Conservation (phyloP, 1,140 invertebrate species). For the Manduca sexta region DNA sequence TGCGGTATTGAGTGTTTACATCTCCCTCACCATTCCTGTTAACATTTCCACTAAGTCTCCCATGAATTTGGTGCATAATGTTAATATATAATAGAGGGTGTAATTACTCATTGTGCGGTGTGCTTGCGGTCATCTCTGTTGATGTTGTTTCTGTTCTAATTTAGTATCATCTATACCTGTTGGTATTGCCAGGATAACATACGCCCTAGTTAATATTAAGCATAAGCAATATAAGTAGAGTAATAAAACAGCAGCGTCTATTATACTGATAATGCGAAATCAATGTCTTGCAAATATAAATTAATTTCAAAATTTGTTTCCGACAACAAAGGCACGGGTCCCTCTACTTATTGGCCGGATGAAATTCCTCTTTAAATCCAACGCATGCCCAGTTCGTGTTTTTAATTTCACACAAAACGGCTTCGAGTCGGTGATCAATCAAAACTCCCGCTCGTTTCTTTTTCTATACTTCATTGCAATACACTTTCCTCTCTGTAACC, state of each 20-base stretch:
- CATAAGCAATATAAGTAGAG: neutral
- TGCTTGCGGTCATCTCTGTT: conserved; percentile 40
- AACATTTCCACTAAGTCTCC: conserved; percentile 58
- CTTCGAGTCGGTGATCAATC: conserved; percentile 69
- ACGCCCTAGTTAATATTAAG: too few species aligned
- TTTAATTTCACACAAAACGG: conserved; percentile 70
- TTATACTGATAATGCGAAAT: conserved; percentile 42
- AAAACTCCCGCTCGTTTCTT: conserved; percentile 54
- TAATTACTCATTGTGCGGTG: conserved; percentile 64
- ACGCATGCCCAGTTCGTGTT: conserved; percentile 64
- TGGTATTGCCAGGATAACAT: too few species aligned
- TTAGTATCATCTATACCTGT: neutral
- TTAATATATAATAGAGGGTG: conserved; percentile 66
- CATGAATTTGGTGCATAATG: conserved; percentile 62
- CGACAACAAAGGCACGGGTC: conserved; percentile 42
- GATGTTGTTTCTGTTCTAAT: conserved; percentile 18
- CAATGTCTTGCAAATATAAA: conserved; percentile 53
- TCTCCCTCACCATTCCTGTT: conserved; percentile 47
- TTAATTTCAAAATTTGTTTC: conserved; percentile 54
- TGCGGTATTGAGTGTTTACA: conserved; percentile 64
- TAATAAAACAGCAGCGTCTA: conserved; percentile 13
- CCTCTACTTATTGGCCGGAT: conserved; percentile 50
- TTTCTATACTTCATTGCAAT: conserved; percentile 66
- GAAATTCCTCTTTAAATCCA: conserved; percentile 69
- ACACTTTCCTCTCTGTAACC: conserved; percentile 66